Conservation (phyloP, 2,888 invertebrate genomes). For the Poecilus cupreus region DNA sequence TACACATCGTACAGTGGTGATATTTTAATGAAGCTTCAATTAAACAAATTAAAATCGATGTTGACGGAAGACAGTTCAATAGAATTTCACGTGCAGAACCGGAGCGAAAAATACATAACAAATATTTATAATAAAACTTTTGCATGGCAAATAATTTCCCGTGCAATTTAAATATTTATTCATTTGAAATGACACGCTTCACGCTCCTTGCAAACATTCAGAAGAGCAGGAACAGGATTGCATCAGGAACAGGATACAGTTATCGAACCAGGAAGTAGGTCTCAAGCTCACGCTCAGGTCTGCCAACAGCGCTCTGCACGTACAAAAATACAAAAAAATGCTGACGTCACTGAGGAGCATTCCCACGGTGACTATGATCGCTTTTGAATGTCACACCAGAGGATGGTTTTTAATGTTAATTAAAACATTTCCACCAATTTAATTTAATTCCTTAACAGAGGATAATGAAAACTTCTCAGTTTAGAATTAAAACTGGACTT, state of each 20-base stretch:
- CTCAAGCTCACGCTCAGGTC: not conserved
- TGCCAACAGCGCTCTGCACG: not conserved
- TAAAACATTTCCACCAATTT: not conserved
- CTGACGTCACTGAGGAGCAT: not conserved
- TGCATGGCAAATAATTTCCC: constrained; percentile 7
- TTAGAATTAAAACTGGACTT: too few relatives aligned
- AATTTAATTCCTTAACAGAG: too few relatives aligned
- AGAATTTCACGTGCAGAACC: too few relatives aligned
- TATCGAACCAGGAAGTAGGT: not conserved
- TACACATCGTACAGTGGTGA: too few relatives aligned
- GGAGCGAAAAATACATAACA: too few relatives aligned
- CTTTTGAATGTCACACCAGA: not conserved
- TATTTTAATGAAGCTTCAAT: too few relatives aligned
- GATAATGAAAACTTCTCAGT: too few relatives aligned
- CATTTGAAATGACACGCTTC: constrained; percentile 37
- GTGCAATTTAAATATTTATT: constrained; percentile 34
- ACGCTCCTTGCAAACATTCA: not conserved
- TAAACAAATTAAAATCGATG: too few relatives aligned
- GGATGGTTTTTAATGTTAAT: not conserved
- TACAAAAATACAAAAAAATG: not conserved
- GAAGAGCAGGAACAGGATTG: not conserved
- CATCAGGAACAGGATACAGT: not conserved
- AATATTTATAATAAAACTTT: too few relatives aligned
- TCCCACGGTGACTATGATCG: constrained; percentile 3
- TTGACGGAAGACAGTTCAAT: too few relatives aligned